Base-by-base conservation (phyloP, 2,113 vertebrate species). In the Phrynosoma platyrhinos region DNA sequence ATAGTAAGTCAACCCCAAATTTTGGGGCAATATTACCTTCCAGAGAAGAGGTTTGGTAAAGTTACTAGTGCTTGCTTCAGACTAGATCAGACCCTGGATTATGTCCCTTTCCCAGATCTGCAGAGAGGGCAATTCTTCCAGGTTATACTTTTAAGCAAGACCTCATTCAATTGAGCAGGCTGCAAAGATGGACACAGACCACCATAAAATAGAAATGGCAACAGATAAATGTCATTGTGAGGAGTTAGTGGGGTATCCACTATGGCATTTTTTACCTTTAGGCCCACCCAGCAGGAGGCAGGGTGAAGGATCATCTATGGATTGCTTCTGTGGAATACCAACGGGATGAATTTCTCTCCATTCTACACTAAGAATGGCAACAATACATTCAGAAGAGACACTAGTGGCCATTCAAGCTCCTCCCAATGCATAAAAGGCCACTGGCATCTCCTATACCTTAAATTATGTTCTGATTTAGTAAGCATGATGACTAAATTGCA, bases 21-120 rank as follows among this genome's bases (percentile, higher is more conserved):
- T 52, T 62, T 7, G 0, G 21, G 80, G 55, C 2, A n/a, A 23
- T 10, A 62, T 66, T 40, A 1, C 58, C 0, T 6, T 0, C 13
- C 27, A 79, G 27, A 10, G 4, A 72, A 18, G 21, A 9, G 47
- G 20, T 1, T 53, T 27, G 23, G 2, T 8, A 27, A 76, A 2
- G 71, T 72, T 72, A n/a, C 30, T 32, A 75, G 16, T 2, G 18
- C 10, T 32, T 25, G 30, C 21, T 53, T 52, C 27, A 0, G 2
- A 58, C 1, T 42, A 42, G 68, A 21, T 13, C 9, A 47, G 66
- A 5, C 0, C 1, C 5, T 3, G 32, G 25, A 71, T 23, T 16
- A 6, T 4, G 9, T 75, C 32, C 79, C 36, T 66, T 79, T 23
- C 10, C 53, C 69, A 75, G 36, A 25, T 53, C 1, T 62, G 69